Evolutionary conservation across 2,888 invertebrate genomes (phyloP).

Genomic region (Brachycybe producta): DNA sequence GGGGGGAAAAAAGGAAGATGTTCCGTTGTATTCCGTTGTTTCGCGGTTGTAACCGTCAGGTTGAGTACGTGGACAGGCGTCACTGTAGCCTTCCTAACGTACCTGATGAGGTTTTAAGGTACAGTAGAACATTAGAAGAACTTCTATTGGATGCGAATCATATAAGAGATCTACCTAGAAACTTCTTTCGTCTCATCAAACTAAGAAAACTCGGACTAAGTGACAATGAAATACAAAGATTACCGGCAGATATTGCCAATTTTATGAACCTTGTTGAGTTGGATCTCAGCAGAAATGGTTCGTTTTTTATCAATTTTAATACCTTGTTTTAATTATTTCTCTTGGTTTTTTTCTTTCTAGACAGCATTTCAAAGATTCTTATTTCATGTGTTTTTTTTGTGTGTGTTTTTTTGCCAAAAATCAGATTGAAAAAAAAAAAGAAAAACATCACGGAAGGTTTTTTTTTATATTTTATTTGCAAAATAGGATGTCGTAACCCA

Average conservation of each 20-base stretch:
- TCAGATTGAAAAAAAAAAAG: too few species aligned
- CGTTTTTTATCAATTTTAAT: constrained; percentile 41
- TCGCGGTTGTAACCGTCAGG: constrained; percentile 96
- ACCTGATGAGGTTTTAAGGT: constrained; percentile 95
- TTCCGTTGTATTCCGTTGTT: constrained; percentile 94
- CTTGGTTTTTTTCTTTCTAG: not conserved
- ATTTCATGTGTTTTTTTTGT: too few species aligned
- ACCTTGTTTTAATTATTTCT: too few species aligned
- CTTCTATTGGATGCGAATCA: constrained; percentile 96
- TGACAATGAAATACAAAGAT: constrained; percentile 95
- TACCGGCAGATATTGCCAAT: constrained; percentile 93
- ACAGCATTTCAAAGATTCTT: too few species aligned
- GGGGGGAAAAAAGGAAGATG: constrained; percentile 49
- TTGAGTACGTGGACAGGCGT: constrained; percentile 98
- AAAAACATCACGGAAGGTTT: too few species aligned
- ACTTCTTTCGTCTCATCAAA: constrained; percentile 81
- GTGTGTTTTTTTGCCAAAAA: too few species aligned
- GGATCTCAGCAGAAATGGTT: constrained; percentile 98
- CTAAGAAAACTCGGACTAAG: constrained; percentile 89
- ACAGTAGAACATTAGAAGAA: constrained; percentile 94
- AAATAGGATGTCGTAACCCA: too few species aligned
- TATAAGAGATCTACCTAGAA: constrained; percentile 95
- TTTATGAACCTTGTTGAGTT: constrained; percentile 95
- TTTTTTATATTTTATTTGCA: too few species aligned
- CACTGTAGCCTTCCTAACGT: constrained; percentile 94